These are phyloP conservation scores for Andrena bicolor DNA, from an alignment of 2,888 invertebrate species.

Conservation along the genomic window DNA sequence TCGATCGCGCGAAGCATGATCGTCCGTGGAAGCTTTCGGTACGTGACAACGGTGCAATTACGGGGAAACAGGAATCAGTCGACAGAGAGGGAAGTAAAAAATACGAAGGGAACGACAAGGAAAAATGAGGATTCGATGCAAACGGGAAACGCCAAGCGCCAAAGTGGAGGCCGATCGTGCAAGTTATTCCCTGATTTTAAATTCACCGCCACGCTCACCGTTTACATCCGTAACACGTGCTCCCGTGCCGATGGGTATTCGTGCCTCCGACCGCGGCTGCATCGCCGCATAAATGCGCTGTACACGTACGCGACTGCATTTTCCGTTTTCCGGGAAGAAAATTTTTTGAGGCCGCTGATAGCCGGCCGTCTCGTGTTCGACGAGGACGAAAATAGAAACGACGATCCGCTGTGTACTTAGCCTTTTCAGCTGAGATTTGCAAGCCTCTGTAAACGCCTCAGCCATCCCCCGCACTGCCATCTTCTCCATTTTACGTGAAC, in stretches of 20 bases:
- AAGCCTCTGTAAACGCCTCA: neutral
- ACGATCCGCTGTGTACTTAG: neutral
- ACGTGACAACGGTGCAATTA: slow-evolving; percentile 1
- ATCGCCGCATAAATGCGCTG: slow-evolving; percentile 26
- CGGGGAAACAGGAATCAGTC: slow-evolving; percentile 11
- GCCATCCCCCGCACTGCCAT: neutral
- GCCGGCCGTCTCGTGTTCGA: neutral
- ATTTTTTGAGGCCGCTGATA: slow-evolving; percentile 31
- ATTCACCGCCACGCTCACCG: slow-evolving; percentile 70
- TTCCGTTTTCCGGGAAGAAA: slow-evolving; percentile 40
- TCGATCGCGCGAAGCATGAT: too few species aligned
- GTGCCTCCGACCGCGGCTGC: slow-evolving; percentile 24
- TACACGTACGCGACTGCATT: slow-evolving; percentile 26
- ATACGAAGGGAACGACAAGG: neutral
- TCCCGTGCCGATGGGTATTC: slow-evolving; percentile 62
- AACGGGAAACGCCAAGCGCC: slow-evolving; percentile 33
- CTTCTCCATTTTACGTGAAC: too few species aligned
- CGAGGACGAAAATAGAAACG: slow-evolving; percentile 8
- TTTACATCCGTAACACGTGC: slow-evolving; percentile 73
- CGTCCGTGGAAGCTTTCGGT: neutral
- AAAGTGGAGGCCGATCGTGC: slow-evolving; percentile 49
- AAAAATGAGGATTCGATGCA: slow-evolving; percentile 51
- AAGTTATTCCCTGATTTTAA: slow-evolving; percentile 70
- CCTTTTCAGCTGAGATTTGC: neutral
- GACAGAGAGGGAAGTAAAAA: neutral